These are phyloP conservation scores for Danio kyathit DNA, from an alignment of 2,797 vertebrate species.

Conservation along the genomic window DNA sequence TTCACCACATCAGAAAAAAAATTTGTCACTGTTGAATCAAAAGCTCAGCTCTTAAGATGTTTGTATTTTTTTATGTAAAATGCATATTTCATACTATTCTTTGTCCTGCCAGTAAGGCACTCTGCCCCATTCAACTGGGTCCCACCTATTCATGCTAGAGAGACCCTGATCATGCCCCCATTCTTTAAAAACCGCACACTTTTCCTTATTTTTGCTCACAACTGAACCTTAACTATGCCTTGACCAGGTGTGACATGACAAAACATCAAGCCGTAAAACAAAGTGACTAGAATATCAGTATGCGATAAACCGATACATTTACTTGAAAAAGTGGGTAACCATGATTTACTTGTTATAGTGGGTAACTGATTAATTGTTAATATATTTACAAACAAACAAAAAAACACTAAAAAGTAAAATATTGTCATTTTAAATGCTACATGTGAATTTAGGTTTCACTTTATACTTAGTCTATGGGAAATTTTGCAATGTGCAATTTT, in stretches of 20 bases:
- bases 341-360: not conserved
- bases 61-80: conserved; percentile 19
- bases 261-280: not conserved
- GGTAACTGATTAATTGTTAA: not conserved
- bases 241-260: conserved; percentile 7
- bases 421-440: not conserved
- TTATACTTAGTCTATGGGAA: not conserved
- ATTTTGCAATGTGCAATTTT: not conserved
- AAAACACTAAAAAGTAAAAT: not conserved
- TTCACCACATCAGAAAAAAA: conserved; percentile 26
- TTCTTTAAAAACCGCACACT: conserved; percentile 61
- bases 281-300: not conserved
- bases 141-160: conserved; percentile 45
- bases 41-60: conserved; percentile 14
- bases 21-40: conserved; percentile 3
- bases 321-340: too few species aligned
- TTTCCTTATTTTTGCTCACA: conserved; percentile 44
- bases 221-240: conserved; percentile 39
- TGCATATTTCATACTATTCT: conserved; percentile 68
- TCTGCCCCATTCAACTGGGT: conserved; percentile 73
- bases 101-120: conserved; percentile 82
- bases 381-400: not conserved
- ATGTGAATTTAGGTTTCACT: not conserved
- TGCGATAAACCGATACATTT: not conserved
- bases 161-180: conserved; percentile 57